Percentiles rank a stretch among this genome's conserved stretches.
Conservation (phyloP, 1,140 invertebrate species). For the Ladona fulva region DNA sequence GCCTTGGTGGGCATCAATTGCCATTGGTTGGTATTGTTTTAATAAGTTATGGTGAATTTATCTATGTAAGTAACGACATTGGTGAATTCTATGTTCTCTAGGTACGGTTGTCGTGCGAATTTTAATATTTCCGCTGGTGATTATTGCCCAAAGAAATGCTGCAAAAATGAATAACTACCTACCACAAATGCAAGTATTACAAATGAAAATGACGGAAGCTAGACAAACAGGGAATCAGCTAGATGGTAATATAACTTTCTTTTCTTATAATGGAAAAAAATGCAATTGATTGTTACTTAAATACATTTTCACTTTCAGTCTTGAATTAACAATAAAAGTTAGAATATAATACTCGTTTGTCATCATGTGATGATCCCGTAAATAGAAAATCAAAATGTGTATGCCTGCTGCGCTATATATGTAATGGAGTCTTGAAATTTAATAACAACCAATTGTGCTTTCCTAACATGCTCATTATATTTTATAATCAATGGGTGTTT, state of each 20-base stretch:
- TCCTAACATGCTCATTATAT: no score
- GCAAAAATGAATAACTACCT: constrained; percentile 70
- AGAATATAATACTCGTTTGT: no score
- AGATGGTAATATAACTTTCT: constrained; percentile 44
- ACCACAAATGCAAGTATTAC: constrained; percentile 68
- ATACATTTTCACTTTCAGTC: no score
- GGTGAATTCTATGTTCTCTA: constrained; percentile 31
- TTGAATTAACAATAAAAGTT: no score
- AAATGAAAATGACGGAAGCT: constrained; percentile 74
- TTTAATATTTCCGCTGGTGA: constrained; percentile 72
- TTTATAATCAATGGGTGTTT: no score
- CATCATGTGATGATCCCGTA: no score
- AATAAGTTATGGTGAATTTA: background rate
- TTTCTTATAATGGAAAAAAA: no score
- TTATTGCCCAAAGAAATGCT: constrained; percentile 65
- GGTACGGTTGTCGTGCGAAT: constrained; percentile 67
- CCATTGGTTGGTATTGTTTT: constrained; percentile 44
- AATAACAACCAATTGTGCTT: no score
- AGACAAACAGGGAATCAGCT: constrained; percentile 67
- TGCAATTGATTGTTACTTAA: no score
- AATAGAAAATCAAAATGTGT: no score
- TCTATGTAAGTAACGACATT: background rate
- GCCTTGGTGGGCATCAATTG: constrained; percentile 86
- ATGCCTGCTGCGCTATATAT: no score
- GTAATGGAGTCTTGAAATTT: no score